Evolutionary conservation across 2,888 invertebrate genomes (phyloP), one percentile per base, ranked within the genome.

Genomic region (Cerastoderma edule): DNA sequence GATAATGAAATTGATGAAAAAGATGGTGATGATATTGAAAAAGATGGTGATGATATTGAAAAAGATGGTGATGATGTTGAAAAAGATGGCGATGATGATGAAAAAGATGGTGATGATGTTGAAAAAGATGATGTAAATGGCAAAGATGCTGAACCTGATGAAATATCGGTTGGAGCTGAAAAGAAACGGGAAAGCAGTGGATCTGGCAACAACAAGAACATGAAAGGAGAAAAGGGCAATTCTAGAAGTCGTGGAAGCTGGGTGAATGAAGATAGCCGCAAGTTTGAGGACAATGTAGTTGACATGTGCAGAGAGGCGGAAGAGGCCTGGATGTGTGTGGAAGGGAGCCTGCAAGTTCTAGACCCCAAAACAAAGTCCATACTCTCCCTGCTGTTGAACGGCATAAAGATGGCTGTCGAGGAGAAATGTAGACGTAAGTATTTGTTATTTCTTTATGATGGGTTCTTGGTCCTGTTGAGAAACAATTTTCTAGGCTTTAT

Each of bases 401-500:
- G 60, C 13, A 56, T 79, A 27, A 66, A 48, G n/a, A 50, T 44
- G 2, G 72, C 72, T 53, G 72, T 79, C 0, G 35, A 27, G 30
- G 79, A 79, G 19, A 79, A 72, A 63, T 79, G 79, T 46, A 66
- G 30, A 67, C 75, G 79, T 79, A 72, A 68, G 78, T 71, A 19
- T 22, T 5, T 13, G 28, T 28, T 53, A 2, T 22, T 53, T 53
- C 2, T n/a, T 22, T n/a, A n/a, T n/a, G n/a, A n/a, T n/a, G n/a
- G n/a, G n/a, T n/a, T n/a, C n/a, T n/a, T n/a, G n/a, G n/a, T n/a
- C n/a, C n/a, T n/a, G n/a, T n/a, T n/a, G n/a, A n/a, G n/a, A n/a
- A n/a, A n/a, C n/a, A n/a, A n/a, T n/a, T n/a, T n/a, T n/a, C n/a
- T n/a, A n/a, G n/a, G n/a, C n/a, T n/a, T n/a, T n/a, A n/a, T n/a